phyloP scores from a whole-genome alignment of 2,797 vertebrate genomes.

The Crypturellus tataupa region DNA sequence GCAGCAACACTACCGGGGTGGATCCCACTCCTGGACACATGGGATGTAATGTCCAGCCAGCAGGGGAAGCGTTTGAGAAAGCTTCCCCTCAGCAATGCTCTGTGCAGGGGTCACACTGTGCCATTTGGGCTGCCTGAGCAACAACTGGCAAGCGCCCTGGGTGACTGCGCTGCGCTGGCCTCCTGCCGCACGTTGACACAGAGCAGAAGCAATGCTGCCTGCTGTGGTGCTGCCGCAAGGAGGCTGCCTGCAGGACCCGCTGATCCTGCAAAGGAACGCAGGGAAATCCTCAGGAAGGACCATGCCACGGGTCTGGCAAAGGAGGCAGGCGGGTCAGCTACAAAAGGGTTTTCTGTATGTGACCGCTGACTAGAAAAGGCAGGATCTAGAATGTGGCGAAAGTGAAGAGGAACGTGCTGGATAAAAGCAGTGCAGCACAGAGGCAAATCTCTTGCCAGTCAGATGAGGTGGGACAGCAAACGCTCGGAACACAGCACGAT shows the following conservation, averaged over 20 bases:
- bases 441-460: neutral
- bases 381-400: neutral
- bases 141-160: neutral
- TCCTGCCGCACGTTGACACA: fast-evolving
- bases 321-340: neutral
- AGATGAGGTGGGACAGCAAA: neutral
- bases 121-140: neutral
- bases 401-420: neutral
- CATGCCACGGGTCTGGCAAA: neutral
- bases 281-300: neutral
- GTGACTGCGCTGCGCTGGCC: neutral
- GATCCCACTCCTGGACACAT: neutral
- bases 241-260: neutral
- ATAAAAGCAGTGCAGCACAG: neutral
- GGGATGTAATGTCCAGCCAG: neutral
- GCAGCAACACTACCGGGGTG: fast-evolving
- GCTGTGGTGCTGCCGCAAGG: neutral
- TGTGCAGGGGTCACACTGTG: neutral
- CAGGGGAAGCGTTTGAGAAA: neutral
- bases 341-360: no score
- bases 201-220: neutral
- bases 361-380: neutral
- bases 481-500: neutral
- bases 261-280: fast-evolving
- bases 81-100: neutral